phyloP scores from a whole-genome alignment of 1,140 invertebrate genomes.

The honey bee (Apis mellifera) region DNA sequence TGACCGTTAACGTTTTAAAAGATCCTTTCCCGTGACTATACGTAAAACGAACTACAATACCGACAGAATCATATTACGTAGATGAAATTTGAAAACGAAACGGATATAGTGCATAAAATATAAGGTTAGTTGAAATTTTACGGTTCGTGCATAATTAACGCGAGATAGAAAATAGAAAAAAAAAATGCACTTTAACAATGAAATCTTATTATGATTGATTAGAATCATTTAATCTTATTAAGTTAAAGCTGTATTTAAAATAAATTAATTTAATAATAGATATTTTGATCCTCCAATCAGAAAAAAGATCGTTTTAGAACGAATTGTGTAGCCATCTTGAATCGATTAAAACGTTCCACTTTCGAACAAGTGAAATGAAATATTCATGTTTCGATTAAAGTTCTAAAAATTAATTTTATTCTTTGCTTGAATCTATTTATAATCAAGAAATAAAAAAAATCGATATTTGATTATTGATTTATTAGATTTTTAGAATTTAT shows the following conservation, averaged over 20 bases:
- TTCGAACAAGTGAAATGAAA: not conserved
- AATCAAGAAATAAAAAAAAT: not conserved
- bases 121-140: not conserved
- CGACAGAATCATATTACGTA: not conserved
- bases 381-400: not conserved
- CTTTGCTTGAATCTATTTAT: not conserved
- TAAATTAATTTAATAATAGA: conserved; percentile 2
- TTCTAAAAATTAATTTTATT: not conserved
- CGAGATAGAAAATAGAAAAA: not conserved
- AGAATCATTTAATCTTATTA: not conserved
- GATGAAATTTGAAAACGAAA: conserved; percentile 19
- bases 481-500: not conserved
- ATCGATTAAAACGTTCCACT: not conserved
- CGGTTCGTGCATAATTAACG: conserved; percentile 30
- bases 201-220: not conserved
- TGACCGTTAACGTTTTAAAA: too few relatives aligned
- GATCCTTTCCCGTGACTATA: too few relatives aligned
- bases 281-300: too few relatives aligned
- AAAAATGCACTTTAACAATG: not conserved
- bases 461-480: not conserved
- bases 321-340: not conserved
- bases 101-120: conserved; percentile 28
- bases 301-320: not conserved
- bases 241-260: not conserved
- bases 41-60: not conserved